These are phyloP conservation scores for Grus americana DNA, from an alignment of 2,113 vertebrate genomes.

Conservation along the genomic window DNA sequence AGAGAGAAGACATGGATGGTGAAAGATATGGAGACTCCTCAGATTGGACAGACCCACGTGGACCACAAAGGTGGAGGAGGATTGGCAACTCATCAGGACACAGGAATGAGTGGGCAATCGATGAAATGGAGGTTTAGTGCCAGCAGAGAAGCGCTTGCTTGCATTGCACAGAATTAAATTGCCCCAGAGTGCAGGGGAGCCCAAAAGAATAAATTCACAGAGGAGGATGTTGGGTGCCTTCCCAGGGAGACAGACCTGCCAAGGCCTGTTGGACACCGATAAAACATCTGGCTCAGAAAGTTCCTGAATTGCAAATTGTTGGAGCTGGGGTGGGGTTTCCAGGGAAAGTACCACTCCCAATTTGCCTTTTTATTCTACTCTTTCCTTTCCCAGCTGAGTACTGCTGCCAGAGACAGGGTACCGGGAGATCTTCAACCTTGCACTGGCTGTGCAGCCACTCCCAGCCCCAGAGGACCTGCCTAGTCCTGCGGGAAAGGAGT, in stretches of 20 bases:
- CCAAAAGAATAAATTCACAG: background rate
- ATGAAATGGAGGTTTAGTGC: background rate
- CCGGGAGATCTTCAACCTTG: background rate
- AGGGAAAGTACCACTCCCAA: background rate
- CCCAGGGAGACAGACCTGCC: background rate
- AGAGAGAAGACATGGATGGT: rapidly evolving
- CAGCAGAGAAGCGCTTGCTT: background rate
- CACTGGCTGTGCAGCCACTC: background rate
- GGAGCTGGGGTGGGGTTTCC: background rate
- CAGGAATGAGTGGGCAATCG: background rate
- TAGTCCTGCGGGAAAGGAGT: background rate
- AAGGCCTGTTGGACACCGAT: background rate
- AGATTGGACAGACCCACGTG: rapidly evolving
- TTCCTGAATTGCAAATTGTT: background rate
- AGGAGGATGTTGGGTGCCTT: background rate
- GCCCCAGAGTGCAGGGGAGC: background rate
- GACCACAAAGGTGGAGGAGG: rapidly evolving
- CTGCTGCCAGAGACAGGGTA: background rate
- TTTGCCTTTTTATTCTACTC: background rate
- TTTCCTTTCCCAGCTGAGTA: background rate
- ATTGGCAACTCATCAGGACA: background rate
- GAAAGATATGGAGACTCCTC: background rate
- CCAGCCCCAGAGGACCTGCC: background rate
- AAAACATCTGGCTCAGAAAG: background rate
- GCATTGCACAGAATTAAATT: background rate